Evolutionary conservation across 2,797 vertebrate genomes (phyloP).

Genomic region (Neomorphus geoffroyi): DNA sequence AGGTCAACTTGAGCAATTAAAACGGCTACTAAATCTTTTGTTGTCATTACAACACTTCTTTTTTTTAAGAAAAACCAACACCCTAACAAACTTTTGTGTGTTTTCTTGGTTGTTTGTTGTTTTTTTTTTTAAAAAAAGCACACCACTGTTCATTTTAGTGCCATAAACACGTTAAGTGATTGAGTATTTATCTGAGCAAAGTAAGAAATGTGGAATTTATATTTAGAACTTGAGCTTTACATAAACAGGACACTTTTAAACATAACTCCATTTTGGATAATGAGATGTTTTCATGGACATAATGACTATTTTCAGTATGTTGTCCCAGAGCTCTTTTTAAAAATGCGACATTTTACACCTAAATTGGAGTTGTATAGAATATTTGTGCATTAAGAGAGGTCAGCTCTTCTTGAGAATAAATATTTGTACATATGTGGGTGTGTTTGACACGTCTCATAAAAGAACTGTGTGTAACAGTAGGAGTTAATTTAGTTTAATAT

Average conservation of each 20-base stretch:
- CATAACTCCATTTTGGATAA: slow-evolving; percentile 16
- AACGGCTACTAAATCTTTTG: slow-evolving; percentile 33
- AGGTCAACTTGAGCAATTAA: slow-evolving; percentile 35
- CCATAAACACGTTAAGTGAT: not conserved
- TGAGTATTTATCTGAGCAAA: slow-evolving; percentile 25
- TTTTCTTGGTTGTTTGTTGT: too few relatives aligned
- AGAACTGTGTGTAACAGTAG: not conserved
- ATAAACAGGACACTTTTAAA: slow-evolving; percentile 44
- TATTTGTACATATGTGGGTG: slow-evolving; percentile 28
- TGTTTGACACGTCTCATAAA: not conserved
- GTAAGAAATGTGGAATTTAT: slow-evolving; percentile 17
- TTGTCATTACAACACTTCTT: slow-evolving; percentile 5
- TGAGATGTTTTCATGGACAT: slow-evolving; percentile 16
- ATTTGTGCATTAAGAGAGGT: slow-evolving; percentile 33
- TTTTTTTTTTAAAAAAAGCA: not conserved
- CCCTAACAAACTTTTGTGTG: too few relatives aligned
- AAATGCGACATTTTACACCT: not conserved
- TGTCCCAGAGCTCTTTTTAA: not conserved
- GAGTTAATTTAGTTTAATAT: slow-evolving; percentile 36
- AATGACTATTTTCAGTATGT: slow-evolving; percentile 26
- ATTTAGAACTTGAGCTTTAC: slow-evolving; percentile 41
- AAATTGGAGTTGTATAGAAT: not conserved
- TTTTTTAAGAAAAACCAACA: not conserved
- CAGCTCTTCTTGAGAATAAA: slow-evolving; percentile 36
- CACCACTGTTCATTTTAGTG: not conserved